Percentiles rank a stretch among this genome's conserved stretches.
Conservation (phyloP, 2,888 invertebrate species). For the Phasia obesa region DNA sequence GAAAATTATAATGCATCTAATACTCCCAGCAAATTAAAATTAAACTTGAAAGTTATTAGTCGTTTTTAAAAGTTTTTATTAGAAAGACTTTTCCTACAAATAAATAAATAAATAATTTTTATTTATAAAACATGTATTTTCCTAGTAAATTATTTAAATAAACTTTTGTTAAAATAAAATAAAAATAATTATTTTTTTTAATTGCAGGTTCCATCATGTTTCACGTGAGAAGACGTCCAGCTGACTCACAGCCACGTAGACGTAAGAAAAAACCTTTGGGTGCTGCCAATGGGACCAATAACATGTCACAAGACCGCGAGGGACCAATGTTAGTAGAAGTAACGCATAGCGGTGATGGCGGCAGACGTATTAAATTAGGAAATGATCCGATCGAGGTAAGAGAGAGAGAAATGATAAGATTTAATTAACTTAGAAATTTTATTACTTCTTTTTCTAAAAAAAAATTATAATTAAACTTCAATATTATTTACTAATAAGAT, state of each 20-base stretch:
- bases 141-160: constrained; percentile 42
- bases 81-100: constrained; percentile 47
- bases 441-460: too few relatives aligned
- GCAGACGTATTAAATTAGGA: constrained; percentile 85
- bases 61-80: constrained; percentile 63
- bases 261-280: constrained; percentile 90
- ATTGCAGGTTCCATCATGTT: constrained; percentile 96
- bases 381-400: constrained; percentile 87
- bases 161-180: constrained; percentile 3
- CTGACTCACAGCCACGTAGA: constrained; percentile 94
- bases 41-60: constrained; percentile 56
- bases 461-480: too few relatives aligned
- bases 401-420: too few relatives aligned
- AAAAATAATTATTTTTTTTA: constrained; percentile 15
- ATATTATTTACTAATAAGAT: background rate
- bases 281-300: constrained; percentile 83
- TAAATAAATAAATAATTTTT: background rate
- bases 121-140: constrained; percentile 52
- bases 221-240: constrained; percentile 95
- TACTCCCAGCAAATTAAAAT: constrained; percentile 1
- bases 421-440: background rate
- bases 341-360: constrained; percentile 84
- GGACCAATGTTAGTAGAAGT: constrained; percentile 87
- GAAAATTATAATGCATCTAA: constrained; percentile 7
- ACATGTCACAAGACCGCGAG: constrained; percentile 85